phyloP scores from a whole-genome alignment of 2,113 vertebrate species.

The Cyphomyrus plagiostoma region DNA sequence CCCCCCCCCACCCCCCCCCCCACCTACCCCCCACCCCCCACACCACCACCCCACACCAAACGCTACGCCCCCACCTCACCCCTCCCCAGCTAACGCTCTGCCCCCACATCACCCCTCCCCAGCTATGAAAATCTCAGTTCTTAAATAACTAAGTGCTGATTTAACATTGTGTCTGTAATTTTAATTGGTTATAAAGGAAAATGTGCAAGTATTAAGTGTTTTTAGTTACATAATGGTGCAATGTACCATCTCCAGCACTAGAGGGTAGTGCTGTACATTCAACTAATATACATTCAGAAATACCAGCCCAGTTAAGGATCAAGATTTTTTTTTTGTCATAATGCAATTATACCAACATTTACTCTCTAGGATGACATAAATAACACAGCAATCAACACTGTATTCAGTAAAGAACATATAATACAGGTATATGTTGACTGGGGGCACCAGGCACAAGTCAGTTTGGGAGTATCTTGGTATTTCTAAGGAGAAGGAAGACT shows the following conservation, averaged over 20 bases:
- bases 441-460: too few relatives aligned
- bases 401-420: too few relatives aligned
- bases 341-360: not conserved
- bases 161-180: not conserved
- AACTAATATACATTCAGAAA: not conserved
- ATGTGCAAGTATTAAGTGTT: not conserved
- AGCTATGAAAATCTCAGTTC: not conserved
- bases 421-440: too few relatives aligned
- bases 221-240: not conserved
- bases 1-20: not conserved
- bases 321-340: not conserved
- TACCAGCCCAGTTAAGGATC: not conserved
- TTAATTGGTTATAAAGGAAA: not conserved
- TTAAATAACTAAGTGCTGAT: not conserved
- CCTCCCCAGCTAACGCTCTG: too few relatives aligned
- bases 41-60: too few relatives aligned
- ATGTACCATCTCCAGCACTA: slow-evolving; percentile 29
- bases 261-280: slow-evolving; percentile 35
- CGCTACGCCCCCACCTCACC: too few relatives aligned
- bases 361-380: not conserved
- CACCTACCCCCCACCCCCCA: not conserved
- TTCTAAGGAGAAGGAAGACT: not conserved
- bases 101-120: too few relatives aligned
- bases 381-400: not conserved
- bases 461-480: too few relatives aligned